phyloP scores from a whole-genome alignment of 2,797 vertebrate genomes.

The Esox lucius region DNA sequence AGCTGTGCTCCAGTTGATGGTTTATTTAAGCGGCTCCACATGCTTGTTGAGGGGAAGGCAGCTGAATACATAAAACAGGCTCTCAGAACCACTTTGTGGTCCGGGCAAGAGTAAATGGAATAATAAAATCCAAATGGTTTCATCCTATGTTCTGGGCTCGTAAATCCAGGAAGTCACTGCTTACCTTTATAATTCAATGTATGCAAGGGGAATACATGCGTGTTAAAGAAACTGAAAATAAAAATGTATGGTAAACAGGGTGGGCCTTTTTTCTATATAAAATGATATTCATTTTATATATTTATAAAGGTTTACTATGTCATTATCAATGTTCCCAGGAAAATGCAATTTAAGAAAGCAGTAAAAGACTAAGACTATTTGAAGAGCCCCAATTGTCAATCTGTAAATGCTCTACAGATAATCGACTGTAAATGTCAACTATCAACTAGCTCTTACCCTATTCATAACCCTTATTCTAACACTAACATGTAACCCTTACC shows the following conservation, averaged over 20 bases:
- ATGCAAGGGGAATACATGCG: conserved; percentile 65
- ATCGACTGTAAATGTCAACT: too few relatives aligned
- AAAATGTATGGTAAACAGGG: conserved; percentile 76
- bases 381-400: too few relatives aligned
- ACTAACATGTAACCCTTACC: too few relatives aligned
- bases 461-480: too few relatives aligned
- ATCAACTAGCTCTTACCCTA: too few relatives aligned
- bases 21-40: conserved; percentile 99
- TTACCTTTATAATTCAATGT: conserved; percentile 85
- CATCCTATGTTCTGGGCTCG: conserved; percentile 94
- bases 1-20: conserved; percentile 94
- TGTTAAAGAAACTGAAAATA: conserved; percentile 54
- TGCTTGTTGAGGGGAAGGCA: conserved; percentile 97
- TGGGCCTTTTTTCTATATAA: conserved; percentile 71
- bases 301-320: conserved; percentile 15
- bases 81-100: conserved; percentile 98
- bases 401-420: too few relatives aligned
- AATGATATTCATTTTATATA: conserved; percentile 66
- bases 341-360: not conserved
- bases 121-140: conserved; percentile 99
- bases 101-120: conserved; percentile 98
- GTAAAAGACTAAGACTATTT: not conserved
- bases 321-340: not conserved
- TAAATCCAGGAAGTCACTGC: conserved; percentile 91
- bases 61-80: conserved; percentile 99